Conservation (phyloP, 37 sponge, comb jelly and placozoan species). For the Amphimedon queenslandica region DNA sequence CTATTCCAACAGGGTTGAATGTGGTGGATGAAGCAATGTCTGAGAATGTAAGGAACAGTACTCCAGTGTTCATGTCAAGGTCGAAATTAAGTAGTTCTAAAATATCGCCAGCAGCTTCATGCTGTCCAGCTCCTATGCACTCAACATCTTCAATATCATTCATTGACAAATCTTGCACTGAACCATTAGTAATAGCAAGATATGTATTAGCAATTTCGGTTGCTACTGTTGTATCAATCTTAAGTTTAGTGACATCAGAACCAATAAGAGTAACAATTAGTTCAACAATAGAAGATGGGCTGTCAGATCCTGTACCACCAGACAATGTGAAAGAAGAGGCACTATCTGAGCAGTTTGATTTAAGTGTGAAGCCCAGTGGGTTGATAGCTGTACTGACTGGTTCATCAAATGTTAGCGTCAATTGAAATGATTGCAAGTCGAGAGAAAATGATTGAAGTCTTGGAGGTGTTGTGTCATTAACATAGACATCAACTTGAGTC, state of each 20-base stretch:
- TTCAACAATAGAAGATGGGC: background rate
- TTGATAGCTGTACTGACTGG: slow-evolving; percentile 51
- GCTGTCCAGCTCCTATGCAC: slow-evolving; percentile 42
- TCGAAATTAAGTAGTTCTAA: slow-evolving; percentile 38
- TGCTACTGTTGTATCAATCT: slow-evolving; percentile 51
- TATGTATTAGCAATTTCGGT: slow-evolving; percentile 32
- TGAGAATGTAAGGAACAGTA: slow-evolving; percentile 62
- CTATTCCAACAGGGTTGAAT: slow-evolving; percentile 63
- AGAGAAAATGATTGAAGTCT: slow-evolving; percentile 34
- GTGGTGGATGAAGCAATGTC: slow-evolving; percentile 57
- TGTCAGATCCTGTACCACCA: slow-evolving; percentile 40
- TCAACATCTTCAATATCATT: slow-evolving; percentile 37
- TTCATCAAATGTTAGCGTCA: slow-evolving; percentile 71
- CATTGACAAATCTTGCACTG: slow-evolving; percentile 44
- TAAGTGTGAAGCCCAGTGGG: slow-evolving; percentile 51
- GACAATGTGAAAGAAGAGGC: slow-evolving; percentile 51
- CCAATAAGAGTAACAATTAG: slow-evolving; percentile 18
- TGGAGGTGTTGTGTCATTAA: slow-evolving; percentile 65
- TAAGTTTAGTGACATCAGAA: slow-evolving; percentile 46
- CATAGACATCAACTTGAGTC: background rate
- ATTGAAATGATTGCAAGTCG: slow-evolving; percentile 35
- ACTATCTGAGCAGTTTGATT: slow-evolving; percentile 12
- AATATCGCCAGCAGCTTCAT: slow-evolving; percentile 18
- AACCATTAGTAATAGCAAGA: slow-evolving; percentile 14
- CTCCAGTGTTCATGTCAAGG: slow-evolving; percentile 59